Base-by-base conservation (phyloP, 2,797 vertebrate genomes). In the Antennarius maculatus region DNA sequence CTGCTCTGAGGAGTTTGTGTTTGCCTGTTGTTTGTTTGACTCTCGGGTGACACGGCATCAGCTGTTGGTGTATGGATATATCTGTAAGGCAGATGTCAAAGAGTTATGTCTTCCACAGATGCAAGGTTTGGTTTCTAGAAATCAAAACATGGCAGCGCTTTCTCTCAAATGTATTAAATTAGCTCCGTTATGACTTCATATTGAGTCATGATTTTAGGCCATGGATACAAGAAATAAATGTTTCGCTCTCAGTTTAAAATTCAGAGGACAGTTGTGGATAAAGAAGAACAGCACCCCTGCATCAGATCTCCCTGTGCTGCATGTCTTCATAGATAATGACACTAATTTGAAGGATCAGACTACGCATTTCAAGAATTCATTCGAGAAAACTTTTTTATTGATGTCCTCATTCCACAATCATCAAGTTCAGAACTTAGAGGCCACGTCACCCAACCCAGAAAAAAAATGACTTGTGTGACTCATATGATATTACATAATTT, bases 71-170 rank as follows among this genome's bases (percentile, higher is more conserved):
- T 66, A 80, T 66, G 67, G 62, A 71, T 47, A 2, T 79, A 77
- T 88, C 86, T 90, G 89, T 71, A 54, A 64, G 64, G 73, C 89
- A 90, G 84, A 90, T 90, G 90, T 88, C 79, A 73, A 76, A 11
- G 57, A 55, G 76, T 54, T 55, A 27, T 55, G 79, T 82, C 85
- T 92, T 87, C 27, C 54, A 57, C 91, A 88, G 79, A 87, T 89
- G 89, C 51, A 3, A 66, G 29, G 29, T 74, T 84, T 50, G 67
- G 69, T 66, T 62, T 82, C 71, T 71, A 43, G 69, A 80, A 80
- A 66, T 47, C 29, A 73, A 86, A 87, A 83, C 84, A 85, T 80
- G 81, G 74, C 74, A 77, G 50, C 71, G 75, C 72, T 85, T 87
- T 86, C 72, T 58, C 79, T 77, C 50, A 57, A 60, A 85, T 76